Evolutionary conservation across 2,888 invertebrate species (phyloP).

Genomic region (Pristionchus maxplancki): DNA sequence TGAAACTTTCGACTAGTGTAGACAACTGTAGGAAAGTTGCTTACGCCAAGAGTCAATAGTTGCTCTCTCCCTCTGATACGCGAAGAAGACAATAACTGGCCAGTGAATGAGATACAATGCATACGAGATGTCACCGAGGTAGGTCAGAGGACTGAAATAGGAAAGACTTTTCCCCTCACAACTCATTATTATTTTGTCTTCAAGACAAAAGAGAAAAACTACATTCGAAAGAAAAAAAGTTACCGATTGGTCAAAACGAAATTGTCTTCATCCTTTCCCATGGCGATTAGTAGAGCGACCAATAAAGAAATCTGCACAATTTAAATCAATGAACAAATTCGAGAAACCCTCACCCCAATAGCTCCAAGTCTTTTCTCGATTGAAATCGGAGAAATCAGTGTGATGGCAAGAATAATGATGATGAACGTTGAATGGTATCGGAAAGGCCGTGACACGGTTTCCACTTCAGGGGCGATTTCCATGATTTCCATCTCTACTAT

Average conservation of each 20-base stretch:
- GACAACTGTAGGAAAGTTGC: neutral
- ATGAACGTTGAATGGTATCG: neutral
- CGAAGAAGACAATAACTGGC: conserved; percentile 22
- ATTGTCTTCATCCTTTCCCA: neutral
- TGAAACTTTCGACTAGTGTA: neutral
- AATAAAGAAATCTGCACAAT: conserved; percentile 11
- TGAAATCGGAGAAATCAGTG: neutral
- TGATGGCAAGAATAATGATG: neutral
- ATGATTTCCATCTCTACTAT: neutral
- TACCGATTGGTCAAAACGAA: neutral
- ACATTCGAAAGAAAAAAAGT: neutral
- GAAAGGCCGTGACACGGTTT: neutral
- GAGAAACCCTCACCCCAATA: neutral
- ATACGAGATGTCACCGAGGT: conserved; percentile 34
- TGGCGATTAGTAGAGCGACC: neutral
- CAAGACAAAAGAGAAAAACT: neutral
- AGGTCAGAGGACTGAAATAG: neutral
- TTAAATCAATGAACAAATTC: neutral
- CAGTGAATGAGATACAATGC: conserved; percentile 43
- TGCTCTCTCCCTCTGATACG: neutral
- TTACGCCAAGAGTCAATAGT: conserved; percentile 8
- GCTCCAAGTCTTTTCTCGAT: neutral
- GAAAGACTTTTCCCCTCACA: no score
- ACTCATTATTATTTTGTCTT: neutral
- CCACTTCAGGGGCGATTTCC: neutral